Base-by-base conservation (phyloP, 1,140 invertebrate species). In the Eubasilissa regina region DNA sequence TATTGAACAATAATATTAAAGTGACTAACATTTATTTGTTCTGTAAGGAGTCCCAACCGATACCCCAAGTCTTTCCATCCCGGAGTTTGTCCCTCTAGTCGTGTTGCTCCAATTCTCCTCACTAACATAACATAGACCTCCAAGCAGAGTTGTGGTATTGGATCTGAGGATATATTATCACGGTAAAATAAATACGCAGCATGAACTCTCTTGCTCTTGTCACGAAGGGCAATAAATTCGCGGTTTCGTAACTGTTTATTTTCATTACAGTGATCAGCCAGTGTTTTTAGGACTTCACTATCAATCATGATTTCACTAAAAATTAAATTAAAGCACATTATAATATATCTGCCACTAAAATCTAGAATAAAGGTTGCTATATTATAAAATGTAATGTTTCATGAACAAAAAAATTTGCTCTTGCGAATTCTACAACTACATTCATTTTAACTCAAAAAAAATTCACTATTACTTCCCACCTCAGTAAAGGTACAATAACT, bases 131-230 rank as follows among this genome's bases (percentile, higher is more conserved):
- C 47, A 53, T 68, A 82, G 1, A 82, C 72, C 45, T 82, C 70
- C 45, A 17, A 66, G 55, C 81, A 82, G 11, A 78, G 45, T 72
- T 80, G 56, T 7, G 76, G 44, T 55, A 77, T 55, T 25, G 35
- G 25, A 25, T 82, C 78, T 17, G 70, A 68, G 13, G 48, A 35
- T 13, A 77, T 75, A 43, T 56, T 79, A 21, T 88, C 86, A 47
- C 87, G 85, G 80, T 89, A 88, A 79, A 88, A 89, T 9, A 89
- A 72, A 68, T 88, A 82, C 79, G 85, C 86, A 51, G 87, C 85
- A 75, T 89, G 88, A 17, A 89, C 83, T 75, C 83, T 85, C 70
- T 80, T 83, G 19, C 86, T 85, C 85, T 87, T 88, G 80, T 86
- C 84, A 72, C 84, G 84, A 74, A 89, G 82, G 19, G 75, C 81